These are phyloP conservation scores for Rutilus rutilus DNA, from an alignment of 2,113 vertebrate species.

Conservation along the genomic window DNA sequence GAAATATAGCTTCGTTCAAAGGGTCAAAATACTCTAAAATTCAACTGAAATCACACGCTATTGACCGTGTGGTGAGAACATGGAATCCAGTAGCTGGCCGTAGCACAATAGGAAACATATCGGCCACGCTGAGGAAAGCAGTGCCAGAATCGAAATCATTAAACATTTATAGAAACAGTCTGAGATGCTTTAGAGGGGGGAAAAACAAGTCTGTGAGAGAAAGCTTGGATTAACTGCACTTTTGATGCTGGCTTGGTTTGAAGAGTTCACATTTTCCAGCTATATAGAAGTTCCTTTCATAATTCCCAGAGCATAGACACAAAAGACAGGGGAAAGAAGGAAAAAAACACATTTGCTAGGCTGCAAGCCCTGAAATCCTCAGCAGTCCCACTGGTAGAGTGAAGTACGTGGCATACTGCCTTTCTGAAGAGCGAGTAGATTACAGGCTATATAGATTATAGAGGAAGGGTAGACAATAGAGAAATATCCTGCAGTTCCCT, in stretches of 20 bases:
- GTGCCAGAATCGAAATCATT: slow-evolving; percentile 67
- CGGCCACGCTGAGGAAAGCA: slow-evolving; percentile 57
- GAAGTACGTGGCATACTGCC: slow-evolving; percentile 42
- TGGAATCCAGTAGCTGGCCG: slow-evolving; percentile 30
- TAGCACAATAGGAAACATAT: slow-evolving; percentile 48
- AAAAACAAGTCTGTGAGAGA: slow-evolving; percentile 57
- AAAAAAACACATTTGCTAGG: slow-evolving; percentile 27
- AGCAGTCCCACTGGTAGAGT: slow-evolving; percentile 14
- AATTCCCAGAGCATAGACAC: slow-evolving; percentile 38
- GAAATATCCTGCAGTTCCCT: neutral
- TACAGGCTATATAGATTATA: slow-evolving; percentile 60
- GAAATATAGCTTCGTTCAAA: neutral
- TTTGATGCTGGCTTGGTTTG: slow-evolving; percentile 39
- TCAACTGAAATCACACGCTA: slow-evolving; percentile 34
- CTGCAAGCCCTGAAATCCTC: slow-evolving; percentile 23
- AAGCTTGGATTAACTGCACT: slow-evolving; percentile 63
- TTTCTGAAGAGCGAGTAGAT: slow-evolving; percentile 39
- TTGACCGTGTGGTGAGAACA: slow-evolving; percentile 17
- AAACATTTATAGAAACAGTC: slow-evolving; percentile 74
- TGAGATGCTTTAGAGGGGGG: slow-evolving; percentile 67
- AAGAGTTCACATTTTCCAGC: slow-evolving; percentile 70
- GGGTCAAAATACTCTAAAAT: slow-evolving; percentile 19
- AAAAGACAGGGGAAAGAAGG: slow-evolving; percentile 32
- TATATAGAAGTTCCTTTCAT: slow-evolving; percentile 51
- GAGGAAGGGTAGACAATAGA: slow-evolving; percentile 47